phyloP scores from a whole-genome alignment of 1,140 invertebrate species.

The Monochamus saltuarius region DNA sequence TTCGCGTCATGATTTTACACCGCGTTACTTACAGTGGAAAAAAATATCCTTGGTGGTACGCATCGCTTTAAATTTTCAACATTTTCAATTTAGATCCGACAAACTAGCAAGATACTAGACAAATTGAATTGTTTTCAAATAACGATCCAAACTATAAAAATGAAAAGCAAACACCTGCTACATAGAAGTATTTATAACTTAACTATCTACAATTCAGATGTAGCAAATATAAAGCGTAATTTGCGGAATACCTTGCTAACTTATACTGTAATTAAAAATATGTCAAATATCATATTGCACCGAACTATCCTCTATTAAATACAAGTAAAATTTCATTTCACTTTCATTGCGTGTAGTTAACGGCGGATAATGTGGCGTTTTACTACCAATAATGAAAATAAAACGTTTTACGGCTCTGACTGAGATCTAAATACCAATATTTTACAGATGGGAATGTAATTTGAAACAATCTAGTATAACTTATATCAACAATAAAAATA shows the following conservation, averaged over 20 bases:
- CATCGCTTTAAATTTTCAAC: too few relatives aligned
- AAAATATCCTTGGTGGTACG: too few relatives aligned
- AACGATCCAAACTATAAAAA: too few relatives aligned
- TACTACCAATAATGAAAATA: neutral
- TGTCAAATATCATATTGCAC: conserved; percentile 34
- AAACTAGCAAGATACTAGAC: too few relatives aligned
- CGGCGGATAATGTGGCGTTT: neutral
- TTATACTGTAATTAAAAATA: neutral
- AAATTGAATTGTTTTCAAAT: too few relatives aligned
- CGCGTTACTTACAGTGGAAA: too few relatives aligned
- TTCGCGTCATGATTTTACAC: too few relatives aligned
- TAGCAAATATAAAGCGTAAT: too few relatives aligned
- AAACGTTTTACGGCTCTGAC: neutral
- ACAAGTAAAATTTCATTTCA: neutral
- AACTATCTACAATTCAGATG: too few relatives aligned
- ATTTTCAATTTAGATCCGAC: too few relatives aligned
- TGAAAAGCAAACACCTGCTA: too few relatives aligned
- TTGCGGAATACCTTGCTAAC: neutral
- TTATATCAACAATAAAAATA: conserved; percentile 37
- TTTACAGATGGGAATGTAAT: conserved; percentile 26
- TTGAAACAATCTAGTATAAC: conserved; percentile 26
- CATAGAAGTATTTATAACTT: too few relatives aligned
- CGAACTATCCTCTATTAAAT: conserved; percentile 22
- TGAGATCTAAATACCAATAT: conserved; percentile 30
- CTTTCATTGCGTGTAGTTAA: neutral